Base-by-base conservation (phyloP, 2,113 vertebrate genomes). In the Syrmaticus mikado region DNA sequence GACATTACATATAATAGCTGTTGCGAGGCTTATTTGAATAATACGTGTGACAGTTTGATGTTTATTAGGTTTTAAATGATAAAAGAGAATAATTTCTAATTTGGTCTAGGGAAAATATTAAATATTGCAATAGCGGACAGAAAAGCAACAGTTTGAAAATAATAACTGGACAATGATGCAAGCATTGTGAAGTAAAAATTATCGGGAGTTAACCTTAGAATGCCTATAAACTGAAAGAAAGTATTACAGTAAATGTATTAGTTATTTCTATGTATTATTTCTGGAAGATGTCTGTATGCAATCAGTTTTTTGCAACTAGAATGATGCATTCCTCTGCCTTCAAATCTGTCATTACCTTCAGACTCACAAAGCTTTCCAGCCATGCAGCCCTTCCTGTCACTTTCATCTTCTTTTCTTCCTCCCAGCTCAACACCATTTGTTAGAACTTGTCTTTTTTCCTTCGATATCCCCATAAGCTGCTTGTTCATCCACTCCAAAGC, bases 331-430 rank as follows among this genome's bases (percentile, higher is more conserved):
- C 27, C 40, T 82, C 43, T 82, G 30, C 46, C 21, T 53, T 68
- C 80, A 85, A 48, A 80, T 71, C 73, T 89, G 25, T 38, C 46
- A 78, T 78, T 90, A 78, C 13, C 16, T 16, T 36, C 30, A 79
- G 64, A 9, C 45, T 79, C 58, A 87, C 64, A 55, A 91, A 76
- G 25, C 32, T 75, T 94, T 87, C 62, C 36, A 76, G 62, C 11
- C 4, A 19, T 38, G 27, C 19, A 90, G 57, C 72, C 65, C 30
- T 87, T 79, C 57, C 46, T 65, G 78, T 65, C 76, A 67, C 24
- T 85, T 76, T 87, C 55, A 87, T 91, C 65, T 67, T 74, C 81
- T 80, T 86, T 88, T 43, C 71, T 74, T 13, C 57, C 46, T 82
- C 25, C 1, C 46, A 72, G 74, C 43, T 82, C 28, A 72, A 21